A percentile compares a stretch with the other conserved stretches of the same genome.
Conservation (phyloP, 2,797 vertebrate species). For the Alauda arvensis region DNA sequence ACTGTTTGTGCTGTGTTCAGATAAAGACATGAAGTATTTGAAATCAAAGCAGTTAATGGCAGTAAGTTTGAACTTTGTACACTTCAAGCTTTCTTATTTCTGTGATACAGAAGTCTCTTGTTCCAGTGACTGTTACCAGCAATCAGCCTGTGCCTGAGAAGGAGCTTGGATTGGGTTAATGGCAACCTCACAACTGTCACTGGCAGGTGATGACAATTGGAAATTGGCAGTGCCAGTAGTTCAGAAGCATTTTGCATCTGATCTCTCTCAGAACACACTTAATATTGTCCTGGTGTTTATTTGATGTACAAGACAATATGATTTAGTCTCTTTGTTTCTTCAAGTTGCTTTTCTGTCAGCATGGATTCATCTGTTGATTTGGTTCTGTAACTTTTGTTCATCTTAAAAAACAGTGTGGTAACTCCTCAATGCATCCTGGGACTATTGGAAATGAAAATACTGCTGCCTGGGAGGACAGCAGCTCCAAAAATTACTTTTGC, state of each 20-base stretch:
- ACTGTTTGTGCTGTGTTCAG: not conserved
- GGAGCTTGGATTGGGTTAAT: not conserved
- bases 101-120: not conserved
- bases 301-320: not conserved
- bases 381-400: not conserved
- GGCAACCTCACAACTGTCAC: not conserved
- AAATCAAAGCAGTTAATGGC: not conserved
- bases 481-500: not conserved
- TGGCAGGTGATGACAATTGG: not conserved
- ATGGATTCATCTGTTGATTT: not conserved
- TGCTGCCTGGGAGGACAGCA: not conserved
- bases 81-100: not conserved
- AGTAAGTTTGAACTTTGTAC: not conserved
- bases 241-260: not conserved
- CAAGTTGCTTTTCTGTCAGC: not conserved
- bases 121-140: not conserved
- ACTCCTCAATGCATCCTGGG: not conserved
- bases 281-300: not conserved
- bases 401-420: not conserved
- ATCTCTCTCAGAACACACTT: not conserved
- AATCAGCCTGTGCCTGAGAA: not conserved
- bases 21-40: not conserved
- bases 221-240: not conserved
- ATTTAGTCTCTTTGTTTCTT: not conserved
- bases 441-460: not conserved